Evolutionary conservation across 2,113 vertebrate genomes (phyloP).

Genomic region (Hyperoodon ampullatus): DNA sequence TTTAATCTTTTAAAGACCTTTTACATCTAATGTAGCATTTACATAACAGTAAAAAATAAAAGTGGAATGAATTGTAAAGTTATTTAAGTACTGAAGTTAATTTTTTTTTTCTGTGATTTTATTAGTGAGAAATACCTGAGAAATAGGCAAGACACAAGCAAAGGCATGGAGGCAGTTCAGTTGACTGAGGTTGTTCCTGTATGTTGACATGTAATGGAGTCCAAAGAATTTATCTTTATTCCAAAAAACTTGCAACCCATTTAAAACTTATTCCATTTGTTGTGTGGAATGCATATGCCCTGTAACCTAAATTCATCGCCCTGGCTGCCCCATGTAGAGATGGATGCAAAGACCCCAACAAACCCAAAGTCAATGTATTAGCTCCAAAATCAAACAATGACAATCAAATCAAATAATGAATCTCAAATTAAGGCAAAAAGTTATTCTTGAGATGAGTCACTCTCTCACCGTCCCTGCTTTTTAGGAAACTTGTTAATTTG

Average conservation of each 20-base stretch:
- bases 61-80: constrained; percentile 24
- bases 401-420: background rate
- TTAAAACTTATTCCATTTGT: background rate
- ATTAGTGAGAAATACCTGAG: background rate
- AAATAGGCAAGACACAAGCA: constrained; percentile 26
- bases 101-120: constrained; percentile 19
- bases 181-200: background rate
- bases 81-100: background rate
- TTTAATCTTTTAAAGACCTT: constrained; percentile 49
- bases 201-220: background rate
- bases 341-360: background rate
- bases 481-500: background rate
- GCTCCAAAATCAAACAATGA: background rate
- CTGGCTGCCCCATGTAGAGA: background rate
- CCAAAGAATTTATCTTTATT: background rate
- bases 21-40: constrained; percentile 29
- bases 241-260: background rate
- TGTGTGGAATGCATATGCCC: background rate
- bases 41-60: constrained; percentile 53
- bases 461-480: background rate
- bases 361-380: background rate
- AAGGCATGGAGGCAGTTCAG: background rate
- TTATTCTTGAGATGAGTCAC: background rate
- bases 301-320: background rate
- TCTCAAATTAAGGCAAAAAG: constrained; percentile 6